Conservation (phyloP, 2,113 vertebrate species). For the Oplegnathus fasciatus region DNA sequence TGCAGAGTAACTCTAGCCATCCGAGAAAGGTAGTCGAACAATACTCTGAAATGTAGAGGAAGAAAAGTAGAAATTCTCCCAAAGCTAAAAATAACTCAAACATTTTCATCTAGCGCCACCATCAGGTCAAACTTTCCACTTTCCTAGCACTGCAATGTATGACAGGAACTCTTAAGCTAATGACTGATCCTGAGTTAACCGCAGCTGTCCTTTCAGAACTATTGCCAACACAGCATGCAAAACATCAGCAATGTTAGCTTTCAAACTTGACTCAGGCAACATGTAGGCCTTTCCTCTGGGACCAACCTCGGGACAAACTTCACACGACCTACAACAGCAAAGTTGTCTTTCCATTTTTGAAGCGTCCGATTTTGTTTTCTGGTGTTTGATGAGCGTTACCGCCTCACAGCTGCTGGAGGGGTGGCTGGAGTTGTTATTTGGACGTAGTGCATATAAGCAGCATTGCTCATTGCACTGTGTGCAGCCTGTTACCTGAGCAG, state of each 20-base stretch:
- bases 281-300: background rate
- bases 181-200: no score
- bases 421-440: background rate
- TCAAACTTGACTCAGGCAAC: no score
- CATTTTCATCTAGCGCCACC: no score
- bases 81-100: background rate
- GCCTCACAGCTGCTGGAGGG: background rate
- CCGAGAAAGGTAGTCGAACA: background rate
- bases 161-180: no score
- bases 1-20: background rate
- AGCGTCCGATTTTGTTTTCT: background rate
- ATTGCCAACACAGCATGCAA: no score
- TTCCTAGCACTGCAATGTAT: no score
- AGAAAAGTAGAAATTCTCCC: background rate
- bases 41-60: background rate
- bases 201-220: no score
- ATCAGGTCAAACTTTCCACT: no score
- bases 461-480: background rate
- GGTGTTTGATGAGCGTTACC: background rate
- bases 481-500: conserved; percentile 89
- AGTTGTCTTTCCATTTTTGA: background rate
- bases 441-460: background rate
- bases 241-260: no score
- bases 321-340: background rate
- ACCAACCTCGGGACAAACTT: background rate